Base-by-base conservation (phyloP, 2,888 invertebrate species). In the Drosophila neotestacea region DNA sequence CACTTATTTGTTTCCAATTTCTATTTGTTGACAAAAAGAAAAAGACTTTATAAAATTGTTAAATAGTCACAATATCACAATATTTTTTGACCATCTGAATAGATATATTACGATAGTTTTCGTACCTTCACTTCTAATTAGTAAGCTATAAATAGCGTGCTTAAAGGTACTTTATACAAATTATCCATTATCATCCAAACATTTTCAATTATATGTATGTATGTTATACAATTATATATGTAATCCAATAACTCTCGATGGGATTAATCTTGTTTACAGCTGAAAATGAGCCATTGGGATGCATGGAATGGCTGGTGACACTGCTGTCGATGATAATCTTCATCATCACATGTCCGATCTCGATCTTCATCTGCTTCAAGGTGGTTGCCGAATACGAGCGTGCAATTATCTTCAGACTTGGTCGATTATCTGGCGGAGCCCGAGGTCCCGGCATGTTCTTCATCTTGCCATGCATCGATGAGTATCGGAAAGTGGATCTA, bases 381-480 rank as follows among this genome's bases (percentile, higher is more conserved):
- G 96, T 97, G 6, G 96, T 97, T 0, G 96, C 96, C 89, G 97
- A 97, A 91, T 97, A 97, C 90, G 97, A 97, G 91, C 93, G 98
- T 86, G 96, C 96, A 2, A 97, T 98, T 0, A 97, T 98, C 89
- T 98, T 98, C 92, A 95, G 97, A 22, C 94, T 98, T 82, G 98
- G 97, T 38, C 94, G 97, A 56, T 91, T 98, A 46, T 88, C 89
- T 22, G 91, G 88, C 7, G 85, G 87, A 0, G 76, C 88, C 0
- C 77, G 90, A 77, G 97, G 97, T 0, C 95, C 97, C n/a, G 98
- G 98, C 1, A 95, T 98, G 74, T 98, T 98, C 93, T 98, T 98
- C 92, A 95, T 98, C 7, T 93, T 99, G 71, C 98, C 98, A 0
- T 99, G 98, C 92, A 96, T 98, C 61, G 98, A 98, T 91, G 96